Evolutionary conservation across 2,113 vertebrate genomes (phyloP).

Genomic region (Aphelocoma coerulescens): DNA sequence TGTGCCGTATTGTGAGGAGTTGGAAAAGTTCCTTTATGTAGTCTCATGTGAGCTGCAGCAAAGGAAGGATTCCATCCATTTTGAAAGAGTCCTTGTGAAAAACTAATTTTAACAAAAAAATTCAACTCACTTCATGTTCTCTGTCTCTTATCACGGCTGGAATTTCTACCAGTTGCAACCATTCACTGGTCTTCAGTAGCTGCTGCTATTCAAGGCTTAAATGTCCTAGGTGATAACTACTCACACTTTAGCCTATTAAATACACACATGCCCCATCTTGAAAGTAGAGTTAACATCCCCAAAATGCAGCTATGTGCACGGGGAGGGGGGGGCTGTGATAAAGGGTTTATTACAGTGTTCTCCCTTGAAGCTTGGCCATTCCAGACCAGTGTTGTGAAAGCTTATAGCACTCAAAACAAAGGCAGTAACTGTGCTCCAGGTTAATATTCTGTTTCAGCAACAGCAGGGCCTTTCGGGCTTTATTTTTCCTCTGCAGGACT

Average conservation of each 20-base stretch:
- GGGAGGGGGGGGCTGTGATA: fast-evolving
- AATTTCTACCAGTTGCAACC: not conserved
- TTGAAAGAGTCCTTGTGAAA: not conserved
- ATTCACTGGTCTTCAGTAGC: not conserved
- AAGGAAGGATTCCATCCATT: not conserved
- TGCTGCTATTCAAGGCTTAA: not conserved
- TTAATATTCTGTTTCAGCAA: not conserved
- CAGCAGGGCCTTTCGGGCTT: not conserved
- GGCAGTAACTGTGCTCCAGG: not conserved
- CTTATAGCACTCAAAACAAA: not conserved
- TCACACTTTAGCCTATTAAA: not conserved
- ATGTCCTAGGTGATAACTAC: not conserved
- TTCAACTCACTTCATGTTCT: not conserved
- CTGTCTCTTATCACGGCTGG: not conserved
- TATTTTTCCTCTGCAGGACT: not conserved
- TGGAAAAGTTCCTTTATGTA: not conserved
- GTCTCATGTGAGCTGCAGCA: not conserved
- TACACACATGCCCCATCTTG: not conserved
- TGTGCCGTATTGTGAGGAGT: not conserved
- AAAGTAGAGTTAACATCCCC: not conserved
- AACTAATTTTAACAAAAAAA: not conserved
- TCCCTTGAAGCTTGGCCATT: not conserved
- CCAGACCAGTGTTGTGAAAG: not conserved
- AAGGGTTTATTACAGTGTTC: not conserved
- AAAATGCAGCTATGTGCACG: not conserved